These are phyloP conservation scores for Chrosomus eos DNA, from an alignment of 2,797 vertebrate genomes.

Conservation along the genomic window DNA sequence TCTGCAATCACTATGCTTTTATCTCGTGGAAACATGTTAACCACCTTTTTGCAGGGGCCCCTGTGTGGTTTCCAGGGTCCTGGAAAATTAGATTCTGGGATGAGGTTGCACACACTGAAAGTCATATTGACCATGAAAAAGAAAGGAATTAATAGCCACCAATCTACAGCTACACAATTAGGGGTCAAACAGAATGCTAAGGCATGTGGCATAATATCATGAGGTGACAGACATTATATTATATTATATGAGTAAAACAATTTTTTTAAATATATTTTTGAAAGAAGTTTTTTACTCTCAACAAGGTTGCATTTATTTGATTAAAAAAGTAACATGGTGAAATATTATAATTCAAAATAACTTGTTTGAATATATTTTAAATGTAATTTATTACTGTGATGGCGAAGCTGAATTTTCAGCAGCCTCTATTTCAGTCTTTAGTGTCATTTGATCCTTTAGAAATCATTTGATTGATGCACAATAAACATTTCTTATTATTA, in stretches of 20 bases:
- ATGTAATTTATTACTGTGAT: neutral
- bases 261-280: neutral
- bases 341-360: neutral
- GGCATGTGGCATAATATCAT: neutral
- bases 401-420: neutral
- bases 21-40: constrained; percentile 51
- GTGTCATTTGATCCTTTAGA: neutral
- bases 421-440: neutral
- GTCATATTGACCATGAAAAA: neutral
- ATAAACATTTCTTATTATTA: neutral
- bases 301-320: neutral
- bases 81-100: constrained; percentile 32
- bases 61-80: constrained; percentile 8
- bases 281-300: neutral
- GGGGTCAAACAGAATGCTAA: neutral
- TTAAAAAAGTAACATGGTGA: neutral
- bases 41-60: constrained; percentile 15
- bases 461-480: neutral
- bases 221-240: neutral
- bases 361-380: neutral
- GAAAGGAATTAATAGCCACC: neutral
- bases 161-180: neutral
- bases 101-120: neutral
- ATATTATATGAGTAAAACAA: neutral
- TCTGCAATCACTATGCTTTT: constrained; percentile 44